Evolutionary conservation across 2,888 invertebrate species (phyloP).

Genomic region (Polydrusus cervinus): DNA sequence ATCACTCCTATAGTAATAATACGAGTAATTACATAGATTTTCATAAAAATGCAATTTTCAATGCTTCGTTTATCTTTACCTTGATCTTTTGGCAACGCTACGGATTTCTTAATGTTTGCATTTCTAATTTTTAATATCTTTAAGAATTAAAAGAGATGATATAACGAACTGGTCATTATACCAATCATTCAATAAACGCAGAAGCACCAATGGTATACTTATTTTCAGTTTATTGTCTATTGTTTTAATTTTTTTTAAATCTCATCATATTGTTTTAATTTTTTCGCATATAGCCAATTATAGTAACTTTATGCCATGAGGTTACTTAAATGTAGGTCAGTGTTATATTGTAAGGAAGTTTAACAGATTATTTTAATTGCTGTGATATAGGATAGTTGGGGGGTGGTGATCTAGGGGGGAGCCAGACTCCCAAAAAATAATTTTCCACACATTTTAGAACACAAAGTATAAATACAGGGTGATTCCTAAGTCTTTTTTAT

Average conservation of each 20-base stretch:
- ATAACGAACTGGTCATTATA: constrained; percentile 18
- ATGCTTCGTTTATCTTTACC: constrained; percentile 22
- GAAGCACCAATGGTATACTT: constrained; percentile 41
- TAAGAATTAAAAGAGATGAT: constrained; percentile 20
- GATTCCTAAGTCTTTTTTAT: too few relatives aligned
- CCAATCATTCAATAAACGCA: constrained; percentile 32
- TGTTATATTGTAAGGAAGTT: constrained; percentile 46
- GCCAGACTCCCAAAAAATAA: too few relatives aligned
- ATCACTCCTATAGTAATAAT: background rate
- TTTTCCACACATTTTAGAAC: too few relatives aligned
- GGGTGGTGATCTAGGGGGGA: too few relatives aligned
- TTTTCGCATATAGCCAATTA: constrained; percentile 37
- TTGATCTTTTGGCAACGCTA: constrained; percentile 32
- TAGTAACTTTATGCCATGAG: constrained; percentile 30
- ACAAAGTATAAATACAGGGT: too few relatives aligned
- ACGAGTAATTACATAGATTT: background rate
- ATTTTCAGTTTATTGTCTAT: constrained; percentile 48
- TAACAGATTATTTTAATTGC: too few relatives aligned
- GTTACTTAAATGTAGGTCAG: constrained; percentile 43
- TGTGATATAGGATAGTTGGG: too few relatives aligned
- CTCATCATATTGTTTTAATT: constrained; percentile 42
- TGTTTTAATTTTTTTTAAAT: constrained; percentile 37
- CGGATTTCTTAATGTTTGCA: constrained; percentile 19
- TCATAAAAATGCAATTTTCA: constrained; percentile 14
- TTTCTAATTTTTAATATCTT: constrained; percentile 19